These are phyloP conservation scores for Montipora cactus DNA, from an alignment of 64 coral and sea anemone genomes.

Conservation along the genomic window DNA sequence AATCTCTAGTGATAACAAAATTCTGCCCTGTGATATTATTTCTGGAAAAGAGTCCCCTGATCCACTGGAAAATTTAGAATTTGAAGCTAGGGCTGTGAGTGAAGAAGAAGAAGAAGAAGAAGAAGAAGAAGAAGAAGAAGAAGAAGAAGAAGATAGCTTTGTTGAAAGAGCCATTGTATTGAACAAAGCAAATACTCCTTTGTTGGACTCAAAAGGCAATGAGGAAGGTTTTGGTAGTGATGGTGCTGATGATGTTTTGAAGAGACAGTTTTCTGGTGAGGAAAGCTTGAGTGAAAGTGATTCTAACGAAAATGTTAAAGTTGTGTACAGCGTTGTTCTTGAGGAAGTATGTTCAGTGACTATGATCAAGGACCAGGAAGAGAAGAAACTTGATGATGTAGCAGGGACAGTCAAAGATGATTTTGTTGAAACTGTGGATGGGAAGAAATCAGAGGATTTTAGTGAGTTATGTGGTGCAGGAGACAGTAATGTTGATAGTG, in stretches of 20 bases:
- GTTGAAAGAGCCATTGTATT: background rate
- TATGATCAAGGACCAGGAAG: background rate
- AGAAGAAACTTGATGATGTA: background rate
- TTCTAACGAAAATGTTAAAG: background rate
- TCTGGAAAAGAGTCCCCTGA: conserved; percentile 14
- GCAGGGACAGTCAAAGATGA: background rate
- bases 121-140: background rate
- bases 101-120: background rate
- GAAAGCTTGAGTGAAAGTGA: background rate
- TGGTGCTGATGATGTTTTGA: background rate
- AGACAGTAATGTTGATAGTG: background rate
- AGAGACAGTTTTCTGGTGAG: background rate
- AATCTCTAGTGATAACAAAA: background rate
- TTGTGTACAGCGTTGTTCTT: background rate
- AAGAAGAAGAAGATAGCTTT: background rate
- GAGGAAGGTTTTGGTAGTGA: background rate
- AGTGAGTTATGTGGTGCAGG: background rate
- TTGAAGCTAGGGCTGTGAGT: background rate
- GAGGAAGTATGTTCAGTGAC: conserved; percentile 41
- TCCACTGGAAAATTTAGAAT: conserved; percentile 20
- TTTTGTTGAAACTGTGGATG: background rate
- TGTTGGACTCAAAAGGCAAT: background rate
- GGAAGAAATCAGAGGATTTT: background rate
- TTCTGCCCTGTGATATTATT: background rate
- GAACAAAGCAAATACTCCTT: background rate